Evolutionary conservation across 1,140 invertebrate genomes (phyloP).

Genomic region (Gonioctena quinquepunctata): DNA sequence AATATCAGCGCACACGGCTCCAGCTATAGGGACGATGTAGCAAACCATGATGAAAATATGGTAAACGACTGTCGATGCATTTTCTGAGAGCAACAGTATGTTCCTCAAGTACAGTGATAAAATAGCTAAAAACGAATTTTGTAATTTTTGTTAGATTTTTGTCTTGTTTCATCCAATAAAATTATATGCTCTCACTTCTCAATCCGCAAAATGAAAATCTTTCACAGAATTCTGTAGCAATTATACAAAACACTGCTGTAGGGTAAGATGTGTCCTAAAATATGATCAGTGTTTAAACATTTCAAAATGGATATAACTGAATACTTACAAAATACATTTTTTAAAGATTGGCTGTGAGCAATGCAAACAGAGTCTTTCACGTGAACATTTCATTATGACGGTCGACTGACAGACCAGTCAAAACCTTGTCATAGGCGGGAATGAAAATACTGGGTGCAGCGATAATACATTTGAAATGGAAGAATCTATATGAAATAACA

Average conservation of each 20-base stretch:
- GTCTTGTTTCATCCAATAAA: background rate
- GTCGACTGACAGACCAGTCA: too few relatives aligned
- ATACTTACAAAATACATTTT: background rate
- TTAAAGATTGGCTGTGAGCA: too few relatives aligned
- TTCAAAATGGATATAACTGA: background rate
- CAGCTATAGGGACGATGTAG: slow-evolving; percentile 77
- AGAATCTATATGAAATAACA: too few relatives aligned
- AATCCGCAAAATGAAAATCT: slow-evolving; percentile 87
- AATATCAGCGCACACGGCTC: slow-evolving; percentile 80
- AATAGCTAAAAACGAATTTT: slow-evolving; percentile 66
- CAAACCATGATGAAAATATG: slow-evolving; percentile 80
- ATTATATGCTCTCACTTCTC: slow-evolving; percentile 66
- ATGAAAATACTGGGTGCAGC: too few relatives aligned
- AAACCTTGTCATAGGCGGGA: too few relatives aligned
- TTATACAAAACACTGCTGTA: slow-evolving; percentile 65
- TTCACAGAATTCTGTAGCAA: slow-evolving; percentile 88
- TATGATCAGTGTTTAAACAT: background rate
- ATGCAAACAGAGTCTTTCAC: too few relatives aligned
- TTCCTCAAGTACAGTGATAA: slow-evolving; percentile 76
- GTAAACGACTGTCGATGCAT: slow-evolving; percentile 73
- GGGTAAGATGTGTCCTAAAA: slow-evolving; percentile 27
- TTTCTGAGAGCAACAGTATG: slow-evolving; percentile 61
- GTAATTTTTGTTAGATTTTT: background rate
- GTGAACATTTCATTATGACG: too few relatives aligned
- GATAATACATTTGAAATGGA: too few relatives aligned